phyloP scores from a whole-genome alignment of 1,140 invertebrate genomes.

The Drosophila ercepeae region DNA sequence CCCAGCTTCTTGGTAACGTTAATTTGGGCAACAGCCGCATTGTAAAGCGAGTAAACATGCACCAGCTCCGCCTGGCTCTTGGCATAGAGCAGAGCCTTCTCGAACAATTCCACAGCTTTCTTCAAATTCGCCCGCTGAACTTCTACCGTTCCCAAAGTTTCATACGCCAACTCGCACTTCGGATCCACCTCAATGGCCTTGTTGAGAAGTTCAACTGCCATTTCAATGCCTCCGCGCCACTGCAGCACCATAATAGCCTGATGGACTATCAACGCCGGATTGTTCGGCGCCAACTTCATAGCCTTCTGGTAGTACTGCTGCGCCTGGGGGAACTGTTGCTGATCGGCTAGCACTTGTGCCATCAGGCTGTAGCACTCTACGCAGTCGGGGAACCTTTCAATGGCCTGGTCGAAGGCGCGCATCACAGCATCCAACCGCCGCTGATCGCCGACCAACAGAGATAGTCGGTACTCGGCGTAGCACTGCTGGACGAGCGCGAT shows the following conservation, averaged over 20 bases:
- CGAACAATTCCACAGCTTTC: constrained; percentile 92
- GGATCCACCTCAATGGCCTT: constrained; percentile 94
- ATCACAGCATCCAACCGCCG: constrained; percentile 86
- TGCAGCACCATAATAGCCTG: constrained; percentile 93
- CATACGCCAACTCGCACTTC: constrained; percentile 97
- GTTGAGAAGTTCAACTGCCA: constrained; percentile 90
- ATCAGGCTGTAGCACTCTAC: constrained; percentile 93
- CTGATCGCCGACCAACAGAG: constrained; percentile 85
- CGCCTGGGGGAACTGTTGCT: constrained; percentile 92
- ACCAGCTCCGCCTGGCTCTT: constrained; percentile 94
- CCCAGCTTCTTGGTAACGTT: constrained; percentile 92
- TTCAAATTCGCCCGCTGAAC: constrained; percentile 92
- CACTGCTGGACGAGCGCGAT: constrained; percentile 95
- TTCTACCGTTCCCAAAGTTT: constrained; percentile 96
- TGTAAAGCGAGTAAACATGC: constrained; percentile 93
- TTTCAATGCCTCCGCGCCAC: constrained; percentile 92
- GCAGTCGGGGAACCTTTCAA: constrained; percentile 92
- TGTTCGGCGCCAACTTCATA: constrained; percentile 91
- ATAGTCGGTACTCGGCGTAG: constrained; percentile 92
- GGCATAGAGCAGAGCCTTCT: constrained; percentile 94
- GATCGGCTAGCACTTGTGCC: constrained; percentile 93
- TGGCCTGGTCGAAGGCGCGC: constrained; percentile 89
- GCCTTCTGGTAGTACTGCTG: constrained; percentile 93
- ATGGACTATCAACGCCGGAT: constrained; percentile 94
- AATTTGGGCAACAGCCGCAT: constrained; percentile 94